Evolutionary conservation across 2,113 vertebrate species (phyloP).

Genomic region (Megaceryle torquata): DNA sequence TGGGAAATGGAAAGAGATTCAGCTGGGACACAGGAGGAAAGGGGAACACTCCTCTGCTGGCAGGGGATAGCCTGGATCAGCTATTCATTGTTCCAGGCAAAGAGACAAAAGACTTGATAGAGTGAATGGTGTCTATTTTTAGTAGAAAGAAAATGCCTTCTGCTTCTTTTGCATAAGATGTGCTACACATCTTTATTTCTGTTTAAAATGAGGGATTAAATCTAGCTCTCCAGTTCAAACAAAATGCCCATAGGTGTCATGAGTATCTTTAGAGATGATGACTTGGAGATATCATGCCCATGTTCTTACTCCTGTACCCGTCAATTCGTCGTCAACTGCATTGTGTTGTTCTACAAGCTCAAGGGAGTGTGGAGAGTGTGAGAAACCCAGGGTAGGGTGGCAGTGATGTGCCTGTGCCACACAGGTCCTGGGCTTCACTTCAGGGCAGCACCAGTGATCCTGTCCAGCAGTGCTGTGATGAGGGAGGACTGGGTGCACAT

Average conservation of each 20-base stretch:
- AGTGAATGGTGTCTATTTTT: not conserved
- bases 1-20: not conserved
- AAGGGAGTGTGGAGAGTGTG: fast-evolving
- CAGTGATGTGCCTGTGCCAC: not conserved
- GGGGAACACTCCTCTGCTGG: not conserved
- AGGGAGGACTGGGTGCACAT: not conserved
- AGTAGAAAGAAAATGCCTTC: not conserved
- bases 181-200: not conserved
- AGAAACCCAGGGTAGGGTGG: not conserved
- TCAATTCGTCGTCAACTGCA: not conserved
- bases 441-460: not conserved
- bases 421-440: not conserved
- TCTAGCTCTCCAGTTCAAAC: not conserved
- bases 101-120: not conserved
- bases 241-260: not conserved
- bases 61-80: not conserved
- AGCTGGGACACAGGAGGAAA: not conserved
- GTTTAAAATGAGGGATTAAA: not conserved
- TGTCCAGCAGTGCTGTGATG: not conserved
- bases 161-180: not conserved
- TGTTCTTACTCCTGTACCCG: not conserved
- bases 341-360: not conserved
- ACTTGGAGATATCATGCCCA: not conserved
- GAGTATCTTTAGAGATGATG: not conserved
- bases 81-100: not conserved